These are phyloP conservation scores for Aspidapion aeneum DNA, from an alignment of 2,888 invertebrate species.

Conservation along the genomic window DNA sequence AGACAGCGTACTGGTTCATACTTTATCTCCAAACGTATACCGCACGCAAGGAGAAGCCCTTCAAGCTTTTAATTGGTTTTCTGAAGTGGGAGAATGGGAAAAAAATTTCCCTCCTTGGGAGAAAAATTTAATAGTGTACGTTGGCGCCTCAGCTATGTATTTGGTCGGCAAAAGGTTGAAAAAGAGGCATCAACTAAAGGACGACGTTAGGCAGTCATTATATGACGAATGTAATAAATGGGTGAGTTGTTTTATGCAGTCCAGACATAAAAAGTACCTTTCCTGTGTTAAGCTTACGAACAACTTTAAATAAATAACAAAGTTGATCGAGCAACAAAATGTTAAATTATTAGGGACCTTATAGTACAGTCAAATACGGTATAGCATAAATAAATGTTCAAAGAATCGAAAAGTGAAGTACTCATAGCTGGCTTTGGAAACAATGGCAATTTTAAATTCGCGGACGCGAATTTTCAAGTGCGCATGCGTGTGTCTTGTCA, in stretches of 20 bases:
- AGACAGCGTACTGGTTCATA: constrained; percentile 86
- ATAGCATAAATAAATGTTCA: too few species aligned
- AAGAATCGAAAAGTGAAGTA: too few species aligned
- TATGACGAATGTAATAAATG: constrained; percentile 87
- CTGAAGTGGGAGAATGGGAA: constrained; percentile 89
- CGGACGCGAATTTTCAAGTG: too few species aligned
- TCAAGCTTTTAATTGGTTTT: constrained; percentile 93
- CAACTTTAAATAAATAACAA: too few species aligned
- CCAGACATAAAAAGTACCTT: too few species aligned
- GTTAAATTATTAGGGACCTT: too few species aligned
- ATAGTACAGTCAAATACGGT: too few species aligned
- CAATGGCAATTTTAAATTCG: too few species aligned
- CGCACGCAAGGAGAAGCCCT: constrained; percentile 79
- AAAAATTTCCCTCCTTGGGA: constrained; percentile 85
- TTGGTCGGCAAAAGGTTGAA: constrained; percentile 85
- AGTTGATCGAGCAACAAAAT: too few species aligned
- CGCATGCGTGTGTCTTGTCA: too few species aligned
- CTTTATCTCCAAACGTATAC: constrained; percentile 95
- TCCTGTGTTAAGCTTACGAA: too few species aligned
- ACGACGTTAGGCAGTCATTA: constrained; percentile 84
- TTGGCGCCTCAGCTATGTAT: constrained; percentile 94
- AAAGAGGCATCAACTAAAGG: constrained; percentile 78
- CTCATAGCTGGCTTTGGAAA: too few species aligned
- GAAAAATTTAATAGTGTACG: constrained; percentile 80
- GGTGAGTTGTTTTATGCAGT: constrained; percentile 50